Base-by-base conservation (phyloP, 2,113 vertebrate genomes). In the Pelodiscus sinensis region DNA sequence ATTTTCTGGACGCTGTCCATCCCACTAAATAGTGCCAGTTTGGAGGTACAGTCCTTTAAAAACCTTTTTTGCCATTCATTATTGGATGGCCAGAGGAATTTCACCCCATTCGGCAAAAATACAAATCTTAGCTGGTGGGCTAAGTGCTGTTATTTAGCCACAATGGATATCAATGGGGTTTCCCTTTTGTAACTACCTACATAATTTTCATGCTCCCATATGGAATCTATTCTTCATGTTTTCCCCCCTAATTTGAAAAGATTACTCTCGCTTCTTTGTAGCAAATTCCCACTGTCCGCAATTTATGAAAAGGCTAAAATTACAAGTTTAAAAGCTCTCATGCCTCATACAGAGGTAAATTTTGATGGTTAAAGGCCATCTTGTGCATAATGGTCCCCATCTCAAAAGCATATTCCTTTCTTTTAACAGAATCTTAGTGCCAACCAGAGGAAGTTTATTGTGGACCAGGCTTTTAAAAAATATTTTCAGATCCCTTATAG, bases 201-300 rank as follows among this genome's bases (percentile, higher is more conserved):
- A 79, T 92, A 96, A 96, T 96, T 94, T 89, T 82, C 10, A 1
- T 22, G 5, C 79, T 94, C 71, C 93, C 78, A 27, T 81, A 87
- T 89, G 90, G 92, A 94, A 92, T 95, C 95, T 94, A 87, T 96
- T 96, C 77, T 89, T 96, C 92, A 84, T 90, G 62, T 7, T 93
- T 78, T 29, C 81, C 94, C 82, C 87, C 91, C 94, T 95, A 94
- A 82, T 97, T 96, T 97, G 93, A 93, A 95, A 95, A 95, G 90
- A 95, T 96, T 96, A 60, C 86, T 92, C 71, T 86, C 83, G 77
- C 89, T 95, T 97, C 97, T 96, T 97, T 92, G 79, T 95, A 96
- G 96, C 95, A 95, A 95, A 89, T 95, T 96, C 96, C 97, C 86
- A 92, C 90, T 82, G 90, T 68, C 96, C 85, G 9, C 79, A 83